These are phyloP conservation scores for Urocynchramus pylzowi DNA, from an alignment of 2,113 vertebrate species.

Conservation along the genomic window DNA sequence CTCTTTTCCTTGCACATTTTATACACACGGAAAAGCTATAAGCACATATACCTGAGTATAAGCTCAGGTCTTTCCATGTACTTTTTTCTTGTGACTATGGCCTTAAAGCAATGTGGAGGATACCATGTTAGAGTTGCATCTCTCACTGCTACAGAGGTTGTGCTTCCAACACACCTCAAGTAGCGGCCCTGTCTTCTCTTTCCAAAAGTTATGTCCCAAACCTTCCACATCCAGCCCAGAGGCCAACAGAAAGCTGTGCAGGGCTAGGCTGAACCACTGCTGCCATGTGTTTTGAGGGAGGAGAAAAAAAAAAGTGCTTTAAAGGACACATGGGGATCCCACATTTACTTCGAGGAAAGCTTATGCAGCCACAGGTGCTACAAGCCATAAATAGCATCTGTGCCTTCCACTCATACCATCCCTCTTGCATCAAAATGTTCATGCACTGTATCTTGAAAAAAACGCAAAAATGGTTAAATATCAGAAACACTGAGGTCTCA, in stretches of 20 bases:
- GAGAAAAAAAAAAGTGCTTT: background rate
- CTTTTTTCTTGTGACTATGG: background rate
- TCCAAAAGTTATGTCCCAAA: background rate
- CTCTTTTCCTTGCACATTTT: background rate
- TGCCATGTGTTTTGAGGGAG: fast-evolving
- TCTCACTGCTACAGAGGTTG: background rate
- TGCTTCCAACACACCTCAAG: background rate
- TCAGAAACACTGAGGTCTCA: background rate
- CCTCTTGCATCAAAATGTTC: background rate
- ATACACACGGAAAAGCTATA: background rate
- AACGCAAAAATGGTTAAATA: background rate
- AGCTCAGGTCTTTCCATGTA: background rate
- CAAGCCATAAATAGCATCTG: background rate
- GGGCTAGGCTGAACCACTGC: background rate
- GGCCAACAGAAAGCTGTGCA: background rate
- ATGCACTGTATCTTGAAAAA: background rate
- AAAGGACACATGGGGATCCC: fast-evolving
- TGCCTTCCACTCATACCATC: background rate
- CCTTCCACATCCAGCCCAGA: background rate
- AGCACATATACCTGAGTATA: background rate
- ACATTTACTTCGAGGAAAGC: background rate
- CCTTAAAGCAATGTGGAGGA: background rate
- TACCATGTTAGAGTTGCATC: fast-evolving
- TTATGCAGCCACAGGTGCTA: background rate
- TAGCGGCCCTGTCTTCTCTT: background rate